Evolutionary conservation across 2,797 vertebrate genomes (phyloP).

Genomic region (Hirundo rustica): DNA sequence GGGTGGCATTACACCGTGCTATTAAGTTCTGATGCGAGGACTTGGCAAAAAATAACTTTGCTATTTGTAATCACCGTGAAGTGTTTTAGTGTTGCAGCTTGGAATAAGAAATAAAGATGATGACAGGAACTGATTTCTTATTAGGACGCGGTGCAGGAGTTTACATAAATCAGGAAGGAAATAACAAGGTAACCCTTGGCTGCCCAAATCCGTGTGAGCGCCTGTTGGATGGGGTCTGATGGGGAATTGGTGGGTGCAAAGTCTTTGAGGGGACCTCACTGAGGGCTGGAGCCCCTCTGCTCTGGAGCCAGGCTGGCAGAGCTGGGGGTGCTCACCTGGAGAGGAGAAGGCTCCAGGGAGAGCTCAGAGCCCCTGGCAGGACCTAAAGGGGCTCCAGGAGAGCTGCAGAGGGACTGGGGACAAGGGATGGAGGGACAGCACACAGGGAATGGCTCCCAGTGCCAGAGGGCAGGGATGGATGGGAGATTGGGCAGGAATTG

Average conservation of each 20-base stretch:
- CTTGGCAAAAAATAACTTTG: conserved; percentile 71
- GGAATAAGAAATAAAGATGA: conserved; percentile 65
- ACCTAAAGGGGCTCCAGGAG: too few species aligned
- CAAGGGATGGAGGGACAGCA: too few species aligned
- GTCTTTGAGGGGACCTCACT: neutral
- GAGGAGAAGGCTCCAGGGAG: too few species aligned
- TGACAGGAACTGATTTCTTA: conserved; percentile 69
- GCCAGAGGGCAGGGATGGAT: too few species aligned
- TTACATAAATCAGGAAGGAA: conserved; percentile 56
- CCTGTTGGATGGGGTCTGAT: neutral
- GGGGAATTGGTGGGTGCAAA: neutral
- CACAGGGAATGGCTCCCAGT: too few species aligned
- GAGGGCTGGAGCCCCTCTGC: neutral
- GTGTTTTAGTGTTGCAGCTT: conserved; percentile 65
- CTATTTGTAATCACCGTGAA: conserved; percentile 75
- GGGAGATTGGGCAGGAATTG: too few species aligned
- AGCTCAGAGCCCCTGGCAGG: too few species aligned
- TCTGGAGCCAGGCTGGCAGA: neutral
- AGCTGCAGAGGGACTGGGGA: too few species aligned
- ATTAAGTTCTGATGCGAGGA: conserved; percentile 72
- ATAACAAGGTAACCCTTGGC: conserved; percentile 24
- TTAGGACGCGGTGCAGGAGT: conserved; percentile 32
- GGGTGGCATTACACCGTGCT: conserved; percentile 71
- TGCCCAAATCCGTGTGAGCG: neutral
- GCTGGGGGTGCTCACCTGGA: too few species aligned